phyloP scores from a whole-genome alignment of 1,140 invertebrate genomes.

The Charaxes varanes region DNA sequence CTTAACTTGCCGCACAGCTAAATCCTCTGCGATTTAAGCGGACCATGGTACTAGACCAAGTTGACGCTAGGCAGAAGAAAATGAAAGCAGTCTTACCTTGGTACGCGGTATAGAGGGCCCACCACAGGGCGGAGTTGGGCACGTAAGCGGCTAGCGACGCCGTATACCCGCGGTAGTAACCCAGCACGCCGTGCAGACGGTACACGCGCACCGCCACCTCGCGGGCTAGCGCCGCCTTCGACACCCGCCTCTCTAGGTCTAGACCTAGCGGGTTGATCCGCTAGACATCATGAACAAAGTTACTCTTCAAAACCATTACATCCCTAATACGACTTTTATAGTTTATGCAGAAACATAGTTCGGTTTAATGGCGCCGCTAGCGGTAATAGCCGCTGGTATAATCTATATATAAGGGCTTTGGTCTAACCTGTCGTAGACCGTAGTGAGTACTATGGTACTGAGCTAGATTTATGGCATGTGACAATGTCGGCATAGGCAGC shows the following conservation, averaged over 20 bases:
- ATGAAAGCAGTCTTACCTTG: conserved; percentile 90
- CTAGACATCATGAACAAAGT: conserved; percentile 59
- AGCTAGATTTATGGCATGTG: no score
- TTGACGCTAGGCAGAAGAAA: no score
- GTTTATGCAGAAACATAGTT: background rate
- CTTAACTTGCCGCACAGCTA: no score
- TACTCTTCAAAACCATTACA: no score
- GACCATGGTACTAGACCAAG: no score
- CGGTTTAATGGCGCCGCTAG: background rate
- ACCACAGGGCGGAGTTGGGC: conserved; percentile 97
- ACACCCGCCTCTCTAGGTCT: conserved; percentile 75
- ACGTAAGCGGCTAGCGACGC: conserved; percentile 95
- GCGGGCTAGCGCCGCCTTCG: conserved; percentile 78
- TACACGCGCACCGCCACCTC: conserved; percentile 86
- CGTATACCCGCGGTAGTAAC: conserved; percentile 95
- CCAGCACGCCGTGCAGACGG: conserved; percentile 85
- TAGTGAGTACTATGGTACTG: no score
- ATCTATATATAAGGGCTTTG: no score
- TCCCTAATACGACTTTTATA: no score
- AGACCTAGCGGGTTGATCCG: conserved; percentile 82
- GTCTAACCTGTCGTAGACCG: no score
- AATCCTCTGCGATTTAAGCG: no score
- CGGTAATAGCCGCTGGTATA: no score
- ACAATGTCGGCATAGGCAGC: no score
- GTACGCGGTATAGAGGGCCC: conserved; percentile 95